Evolutionary conservation across 2,888 invertebrate genomes (phyloP).

Genomic region (Apodemia duryi): DNA sequence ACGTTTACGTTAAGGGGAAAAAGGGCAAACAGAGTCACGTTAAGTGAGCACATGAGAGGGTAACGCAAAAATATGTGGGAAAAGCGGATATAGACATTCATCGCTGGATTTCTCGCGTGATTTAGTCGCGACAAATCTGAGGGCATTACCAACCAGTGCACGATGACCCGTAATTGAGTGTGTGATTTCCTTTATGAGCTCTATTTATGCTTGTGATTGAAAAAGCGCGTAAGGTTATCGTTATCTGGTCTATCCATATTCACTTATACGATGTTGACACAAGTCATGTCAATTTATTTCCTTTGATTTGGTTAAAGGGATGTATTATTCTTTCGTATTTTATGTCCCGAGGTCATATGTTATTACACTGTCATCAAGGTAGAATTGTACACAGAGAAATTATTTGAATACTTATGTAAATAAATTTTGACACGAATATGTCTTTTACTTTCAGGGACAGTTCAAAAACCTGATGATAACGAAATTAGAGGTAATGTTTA

Average conservation of each 20-base stretch:
- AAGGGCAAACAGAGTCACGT: constrained; percentile 76
- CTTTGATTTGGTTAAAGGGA: constrained; percentile 66
- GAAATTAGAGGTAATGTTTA: too few species aligned
- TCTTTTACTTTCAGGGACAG: too few species aligned
- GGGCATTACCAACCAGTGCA: constrained; percentile 54
- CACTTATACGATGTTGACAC: constrained; percentile 71
- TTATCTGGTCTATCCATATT: constrained; percentile 47
- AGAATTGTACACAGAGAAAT: background rate
- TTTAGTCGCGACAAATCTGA: constrained; percentile 74
- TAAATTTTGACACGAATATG: too few species aligned
- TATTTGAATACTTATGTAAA: background rate
- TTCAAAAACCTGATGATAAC: too few species aligned
- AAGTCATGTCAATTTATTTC: constrained; percentile 71
- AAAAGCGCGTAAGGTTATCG: constrained; percentile 34
- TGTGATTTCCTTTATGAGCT: constrained; percentile 23
- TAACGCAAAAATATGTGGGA: constrained; percentile 77
- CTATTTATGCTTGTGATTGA: constrained; percentile 21
- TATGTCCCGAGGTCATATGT: constrained; percentile 52
- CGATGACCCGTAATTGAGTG: constrained; percentile 37
- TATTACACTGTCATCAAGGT: constrained; percentile 9
- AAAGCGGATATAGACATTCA: constrained; percentile 79
- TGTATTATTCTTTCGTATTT: constrained; percentile 62
- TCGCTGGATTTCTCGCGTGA: constrained; percentile 76
- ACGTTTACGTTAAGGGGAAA: constrained; percentile 45
- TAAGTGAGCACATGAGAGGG: constrained; percentile 79